Evolutionary conservation across 2,113 vertebrate species (phyloP), one percentile per base, ranked within the genome.

Genomic region (Spheniscus mendiculus): DNA sequence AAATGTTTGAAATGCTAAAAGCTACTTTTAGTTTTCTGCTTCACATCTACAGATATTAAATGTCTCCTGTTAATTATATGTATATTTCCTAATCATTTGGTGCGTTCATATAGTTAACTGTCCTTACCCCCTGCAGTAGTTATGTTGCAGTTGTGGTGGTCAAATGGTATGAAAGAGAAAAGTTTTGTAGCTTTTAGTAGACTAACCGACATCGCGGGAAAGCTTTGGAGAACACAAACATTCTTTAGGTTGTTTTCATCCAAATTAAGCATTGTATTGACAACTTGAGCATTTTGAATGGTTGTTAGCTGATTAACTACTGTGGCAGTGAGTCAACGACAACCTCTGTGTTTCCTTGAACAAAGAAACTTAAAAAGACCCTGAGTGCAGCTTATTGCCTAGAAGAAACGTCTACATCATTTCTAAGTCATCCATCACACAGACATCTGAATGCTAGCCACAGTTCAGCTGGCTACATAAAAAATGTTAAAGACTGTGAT

Each of bases 201-300:
- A 47, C 38, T 66, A 66, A 50, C 20, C 21, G 53, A 56, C 22
- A 36, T 73, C 0, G 0, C 2, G 0, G 53, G 30, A 82, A 83
- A 79, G 15, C n/a, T 79, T 66, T 62, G 22, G 40, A 82, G 81
- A 87, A 69, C 3, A 12, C 36, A 72, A 87, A 63, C 10, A 10
- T 70, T 45, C 26, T 82, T 87, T 21, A 66, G 10, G 8, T 13
- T 47, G 70, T 59, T 93, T 93, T 87, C 36, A 71, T 61, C 27
- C 83, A 91, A 66, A 87, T 83, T 59, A 82, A 89, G 50, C 45
- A 77, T 44, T 86, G 18, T 73, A 93, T 79, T 92, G 92, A 70
- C 83, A 91, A 30, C 38, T 77, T 77, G 11, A 90, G 53, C 4
- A 1, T 89, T 94, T 78, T 69, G 38, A 93, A 88, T 53, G 23